These are phyloP conservation scores for Atherinosoma microstoma DNA, from an alignment of 2,797 vertebrate species.

Conservation along the genomic window DNA sequence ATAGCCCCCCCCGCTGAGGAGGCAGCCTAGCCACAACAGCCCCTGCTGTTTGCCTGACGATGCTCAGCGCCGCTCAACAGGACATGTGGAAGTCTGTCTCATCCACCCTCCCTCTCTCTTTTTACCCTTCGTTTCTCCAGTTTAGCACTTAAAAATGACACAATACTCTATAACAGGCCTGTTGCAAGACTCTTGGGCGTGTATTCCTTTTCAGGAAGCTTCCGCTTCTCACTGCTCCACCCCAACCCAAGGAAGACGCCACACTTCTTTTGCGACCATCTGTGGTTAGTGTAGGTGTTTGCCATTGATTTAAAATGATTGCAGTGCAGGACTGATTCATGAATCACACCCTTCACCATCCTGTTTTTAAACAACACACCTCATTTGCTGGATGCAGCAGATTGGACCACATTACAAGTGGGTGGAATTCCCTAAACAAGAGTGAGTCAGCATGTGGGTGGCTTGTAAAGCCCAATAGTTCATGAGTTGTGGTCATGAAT, in stretches of 20 bases:
- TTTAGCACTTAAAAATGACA: background rate
- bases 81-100: conserved; percentile 25
- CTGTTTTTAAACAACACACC: conserved; percentile 1
- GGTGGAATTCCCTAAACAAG: conserved; percentile 54
- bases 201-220: background rate
- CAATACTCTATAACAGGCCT: background rate
- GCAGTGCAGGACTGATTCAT: conserved; percentile 23
- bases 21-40: conserved; percentile 12
- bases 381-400: conserved; percentile 11
- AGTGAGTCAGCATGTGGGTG: conserved; percentile 61
- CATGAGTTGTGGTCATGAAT: conserved; percentile 1
- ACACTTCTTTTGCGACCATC: background rate
- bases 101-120: conserved; percentile 8
- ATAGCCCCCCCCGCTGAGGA: conserved; percentile 2
- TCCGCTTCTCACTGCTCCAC: background rate
- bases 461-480: conserved; percentile 23
- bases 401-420: conserved; percentile 33
- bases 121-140: background rate
- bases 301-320: background rate
- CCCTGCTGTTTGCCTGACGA: conserved; percentile 17
- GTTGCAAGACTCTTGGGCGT: background rate
- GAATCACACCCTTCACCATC: background rate
- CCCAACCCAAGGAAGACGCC: background rate
- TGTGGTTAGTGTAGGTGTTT: background rate
- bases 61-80: conserved; percentile 13